Conservation (phyloP, 2,797 vertebrate species). For the Leptatherina wallacei region DNA sequence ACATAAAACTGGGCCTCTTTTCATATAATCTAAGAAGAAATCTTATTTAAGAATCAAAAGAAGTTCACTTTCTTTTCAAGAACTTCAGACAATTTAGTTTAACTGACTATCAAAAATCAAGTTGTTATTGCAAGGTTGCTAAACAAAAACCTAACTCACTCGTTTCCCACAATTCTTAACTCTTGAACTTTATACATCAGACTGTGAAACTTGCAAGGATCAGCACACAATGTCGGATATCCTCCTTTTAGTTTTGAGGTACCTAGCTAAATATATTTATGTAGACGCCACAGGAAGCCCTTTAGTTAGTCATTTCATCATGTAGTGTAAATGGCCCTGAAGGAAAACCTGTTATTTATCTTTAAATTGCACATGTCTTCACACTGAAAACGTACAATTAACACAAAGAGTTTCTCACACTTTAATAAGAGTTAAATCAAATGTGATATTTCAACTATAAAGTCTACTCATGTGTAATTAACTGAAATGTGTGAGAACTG, state of each 20-base stretch:
- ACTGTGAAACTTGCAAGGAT: constrained; percentile 25
- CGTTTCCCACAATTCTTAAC: not conserved
- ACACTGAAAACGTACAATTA: too few species aligned
- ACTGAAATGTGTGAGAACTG: constrained; percentile 14
- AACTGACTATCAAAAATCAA: too few species aligned
- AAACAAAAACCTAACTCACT: not conserved
- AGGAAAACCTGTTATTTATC: constrained; percentile 3
- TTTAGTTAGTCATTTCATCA: not conserved
- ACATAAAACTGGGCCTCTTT: not conserved
- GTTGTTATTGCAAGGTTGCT: too few species aligned
- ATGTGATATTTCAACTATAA: not conserved
- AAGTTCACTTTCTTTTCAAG: not conserved
- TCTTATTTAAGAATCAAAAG: not conserved
- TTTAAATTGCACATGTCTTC: not conserved
- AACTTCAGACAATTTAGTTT: too few species aligned
- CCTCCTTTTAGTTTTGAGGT: constrained; percentile 44
- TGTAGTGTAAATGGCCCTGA: not conserved
- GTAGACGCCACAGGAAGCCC: constrained; percentile 41
- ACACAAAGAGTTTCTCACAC: not conserved
- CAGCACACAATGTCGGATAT: constrained; percentile 47
- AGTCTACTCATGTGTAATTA: not conserved
- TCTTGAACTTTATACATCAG: constrained; percentile 35
- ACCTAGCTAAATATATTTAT: constrained; percentile 25
- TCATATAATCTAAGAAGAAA: too few species aligned
- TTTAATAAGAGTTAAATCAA: constrained; percentile 38